A percentile compares a stretch with the other conserved stretches of the same genome.
These are phyloP conservation scores for Achlya flavicornis DNA, from an alignment of 2,888 invertebrate species.

Conservation along the genomic window DNA sequence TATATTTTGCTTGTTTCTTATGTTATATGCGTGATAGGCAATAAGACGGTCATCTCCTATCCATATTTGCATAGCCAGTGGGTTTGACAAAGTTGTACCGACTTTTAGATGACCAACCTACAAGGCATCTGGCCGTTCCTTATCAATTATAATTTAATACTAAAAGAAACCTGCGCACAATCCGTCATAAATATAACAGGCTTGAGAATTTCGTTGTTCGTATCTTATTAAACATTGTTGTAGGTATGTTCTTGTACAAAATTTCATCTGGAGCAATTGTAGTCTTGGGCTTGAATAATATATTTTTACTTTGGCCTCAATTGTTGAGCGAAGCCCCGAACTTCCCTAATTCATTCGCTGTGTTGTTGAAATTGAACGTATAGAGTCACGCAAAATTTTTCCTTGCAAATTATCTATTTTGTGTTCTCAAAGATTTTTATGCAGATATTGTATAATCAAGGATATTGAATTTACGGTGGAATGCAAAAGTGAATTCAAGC, in stretches of 20 bases:
- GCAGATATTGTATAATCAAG: conserved; percentile 17
- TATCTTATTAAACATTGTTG: conserved; percentile 10
- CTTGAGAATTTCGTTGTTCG: conserved; percentile 12
- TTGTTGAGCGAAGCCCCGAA: conserved; percentile 46
- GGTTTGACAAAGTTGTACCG: too few relatives aligned
- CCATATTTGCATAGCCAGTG: too few relatives aligned
- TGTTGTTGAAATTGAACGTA: conserved; percentile 43
- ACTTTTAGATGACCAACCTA: too few relatives aligned
- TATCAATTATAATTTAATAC: background rate
- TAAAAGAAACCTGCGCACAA: background rate
- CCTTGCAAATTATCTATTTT: conserved; percentile 16
- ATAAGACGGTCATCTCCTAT: too few relatives aligned
- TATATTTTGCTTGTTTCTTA: too few relatives aligned
- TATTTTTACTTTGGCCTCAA: conserved; percentile 53
- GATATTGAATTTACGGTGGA: conserved; percentile 8
- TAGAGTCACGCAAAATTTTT: conserved; percentile 39
- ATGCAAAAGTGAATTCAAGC: conserved; percentile 4
- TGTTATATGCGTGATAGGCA: too few relatives aligned
- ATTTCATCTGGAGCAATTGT: conserved; percentile 40
- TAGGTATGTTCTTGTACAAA: conserved; percentile 23
- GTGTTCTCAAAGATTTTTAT: conserved; percentile 9
- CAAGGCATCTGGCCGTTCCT: too few relatives aligned
- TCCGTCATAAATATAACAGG: conserved; percentile 10
- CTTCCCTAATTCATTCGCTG: conserved; percentile 44
- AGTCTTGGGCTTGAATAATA: conserved; percentile 48